Evolutionary conservation across 2,113 vertebrate genomes (phyloP).

Genomic region (human (Homo sapiens)): DNA sequence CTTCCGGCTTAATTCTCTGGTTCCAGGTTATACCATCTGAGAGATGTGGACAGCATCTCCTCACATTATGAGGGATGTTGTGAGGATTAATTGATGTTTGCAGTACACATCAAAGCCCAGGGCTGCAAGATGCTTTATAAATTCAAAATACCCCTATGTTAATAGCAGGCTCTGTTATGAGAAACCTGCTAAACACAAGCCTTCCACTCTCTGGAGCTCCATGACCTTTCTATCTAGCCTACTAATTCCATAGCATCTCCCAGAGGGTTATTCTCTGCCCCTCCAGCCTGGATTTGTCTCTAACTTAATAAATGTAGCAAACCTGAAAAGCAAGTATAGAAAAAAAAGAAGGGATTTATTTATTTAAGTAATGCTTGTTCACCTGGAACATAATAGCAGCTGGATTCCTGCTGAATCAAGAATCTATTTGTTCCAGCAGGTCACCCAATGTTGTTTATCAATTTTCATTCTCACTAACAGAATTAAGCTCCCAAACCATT

Average conservation of each 20-base stretch:
- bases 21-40: background rate
- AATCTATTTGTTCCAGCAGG: conserved; percentile 76
- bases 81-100: conserved; percentile 69
- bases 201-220: conserved; percentile 17
- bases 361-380: conserved; percentile 69
- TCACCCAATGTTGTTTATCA: conserved; percentile 72
- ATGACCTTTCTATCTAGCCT: conserved; percentile 68
- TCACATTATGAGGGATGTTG: background rate
- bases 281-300: background rate
- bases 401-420: conserved; percentile 73
- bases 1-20: background rate
- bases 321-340: conserved; percentile 49
- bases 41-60: background rate
- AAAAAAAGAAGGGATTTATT: conserved; percentile 65
- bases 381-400: conserved; percentile 72
- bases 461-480: conserved; percentile 68
- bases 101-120: background rate
- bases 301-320: conserved; percentile 57
- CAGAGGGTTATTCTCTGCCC: conserved; percentile 42
- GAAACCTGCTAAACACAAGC: conserved; percentile 48
- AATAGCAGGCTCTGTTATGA: conserved; percentile 57
- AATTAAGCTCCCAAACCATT: conserved; percentile 74
- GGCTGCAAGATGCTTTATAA: conserved; percentile 38
- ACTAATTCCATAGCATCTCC: conserved; percentile 49
- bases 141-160: conserved; percentile 54